phyloP scores from a whole-genome alignment of 53 echinoderm and acorn worm species.

The Paelopatides confundens region DNA sequence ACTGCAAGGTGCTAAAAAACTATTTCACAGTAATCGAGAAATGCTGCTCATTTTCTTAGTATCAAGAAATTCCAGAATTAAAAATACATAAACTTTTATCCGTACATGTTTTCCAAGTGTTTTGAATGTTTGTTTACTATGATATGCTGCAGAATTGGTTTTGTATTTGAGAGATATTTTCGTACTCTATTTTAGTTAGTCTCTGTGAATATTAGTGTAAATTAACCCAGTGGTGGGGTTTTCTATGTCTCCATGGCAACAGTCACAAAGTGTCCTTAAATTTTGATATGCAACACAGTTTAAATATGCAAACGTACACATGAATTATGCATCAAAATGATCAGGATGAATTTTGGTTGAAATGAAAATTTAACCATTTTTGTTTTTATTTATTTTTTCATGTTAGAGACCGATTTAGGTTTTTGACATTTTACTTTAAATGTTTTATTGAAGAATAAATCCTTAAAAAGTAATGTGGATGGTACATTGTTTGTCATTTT shows the following conservation, averaged over 20 bases:
- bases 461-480: background rate
- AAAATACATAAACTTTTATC: background rate
- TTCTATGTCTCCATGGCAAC: background rate
- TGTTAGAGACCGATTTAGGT: background rate
- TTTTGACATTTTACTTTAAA: background rate
- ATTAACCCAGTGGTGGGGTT: background rate
- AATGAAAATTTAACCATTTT: slow-evolving; percentile 2
- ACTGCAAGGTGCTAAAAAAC: too few species aligned
- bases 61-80: too few species aligned
- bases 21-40: too few species aligned
- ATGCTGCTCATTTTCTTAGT: too few species aligned
- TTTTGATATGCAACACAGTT: background rate
- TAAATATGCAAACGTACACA: slow-evolving; percentile 7
- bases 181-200: slow-evolving; percentile 23
- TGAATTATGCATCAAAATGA: background rate
- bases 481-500: too few species aligned
- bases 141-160: slow-evolving; percentile 35
- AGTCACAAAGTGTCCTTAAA: slow-evolving; percentile 30
- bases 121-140: slow-evolving; percentile 8
- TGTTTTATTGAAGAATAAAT: background rate
- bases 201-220: slow-evolving; percentile 21
- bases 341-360: slow-evolving; percentile 32
- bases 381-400: background rate
- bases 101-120: background rate
- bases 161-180: slow-evolving; percentile 44